Conservation (phyloP, 2,113 vertebrate species). For the Rhinogobius similis region DNA sequence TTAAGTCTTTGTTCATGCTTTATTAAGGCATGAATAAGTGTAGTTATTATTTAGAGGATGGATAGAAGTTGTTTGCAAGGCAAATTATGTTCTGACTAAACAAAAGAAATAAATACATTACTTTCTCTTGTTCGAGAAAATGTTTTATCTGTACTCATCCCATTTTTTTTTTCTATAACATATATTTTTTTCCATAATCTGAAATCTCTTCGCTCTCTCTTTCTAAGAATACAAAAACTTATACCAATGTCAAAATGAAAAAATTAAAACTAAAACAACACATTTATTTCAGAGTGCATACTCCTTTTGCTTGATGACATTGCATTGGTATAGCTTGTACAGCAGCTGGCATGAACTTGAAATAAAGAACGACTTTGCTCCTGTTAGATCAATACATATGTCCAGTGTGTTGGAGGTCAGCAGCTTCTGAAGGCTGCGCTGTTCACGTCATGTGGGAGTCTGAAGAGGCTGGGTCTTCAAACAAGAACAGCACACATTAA, state of each 20-base stretch:
- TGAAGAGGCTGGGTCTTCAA: slow-evolving; percentile 22
- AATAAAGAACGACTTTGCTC: slow-evolving; percentile 7
- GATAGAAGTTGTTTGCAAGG: background rate
- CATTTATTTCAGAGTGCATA: background rate
- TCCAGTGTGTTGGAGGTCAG: slow-evolving; percentile 16
- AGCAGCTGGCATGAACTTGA: no score
- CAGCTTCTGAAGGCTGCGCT: slow-evolving; percentile 23
- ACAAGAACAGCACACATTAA: slow-evolving; percentile 18
- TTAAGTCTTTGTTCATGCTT: no score
- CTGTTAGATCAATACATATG: slow-evolving; percentile 7
- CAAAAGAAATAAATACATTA: background rate
- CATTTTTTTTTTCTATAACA: background rate
- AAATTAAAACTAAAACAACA: background rate
- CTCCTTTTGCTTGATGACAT: background rate
- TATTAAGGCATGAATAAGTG: no score
- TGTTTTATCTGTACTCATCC: background rate
- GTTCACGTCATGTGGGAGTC: slow-evolving; percentile 35
- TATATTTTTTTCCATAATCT: background rate
- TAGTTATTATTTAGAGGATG: no score
- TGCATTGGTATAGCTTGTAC: no score
- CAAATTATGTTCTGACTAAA: background rate
- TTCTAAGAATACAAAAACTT: background rate
- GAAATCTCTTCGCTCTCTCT: background rate
- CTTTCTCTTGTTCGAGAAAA: background rate
- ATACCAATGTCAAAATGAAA: background rate